Conservation (phyloP, 2,797 vertebrate species). For the Oreochromis grahami region DNA sequence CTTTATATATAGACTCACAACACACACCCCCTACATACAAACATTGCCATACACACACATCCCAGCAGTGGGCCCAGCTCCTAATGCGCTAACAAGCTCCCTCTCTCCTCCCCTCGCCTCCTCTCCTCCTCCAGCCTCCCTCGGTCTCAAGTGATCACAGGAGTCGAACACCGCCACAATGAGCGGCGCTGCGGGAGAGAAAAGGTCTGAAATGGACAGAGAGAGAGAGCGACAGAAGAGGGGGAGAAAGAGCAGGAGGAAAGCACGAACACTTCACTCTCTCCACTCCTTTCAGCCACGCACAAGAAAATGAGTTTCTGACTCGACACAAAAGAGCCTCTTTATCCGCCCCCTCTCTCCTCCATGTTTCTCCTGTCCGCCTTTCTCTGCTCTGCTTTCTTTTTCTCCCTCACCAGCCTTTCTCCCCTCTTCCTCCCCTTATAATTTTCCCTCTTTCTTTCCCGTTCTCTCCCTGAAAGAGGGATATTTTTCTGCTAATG, state of each 20-base stretch:
- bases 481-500: slow-evolving; percentile 78
- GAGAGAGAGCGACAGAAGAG: slow-evolving; percentile 81
- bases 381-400: slow-evolving; percentile 17
- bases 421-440: slow-evolving; percentile 8
- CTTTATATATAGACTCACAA: not conserved
- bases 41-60: slow-evolving; percentile 6
- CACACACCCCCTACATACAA: not conserved
- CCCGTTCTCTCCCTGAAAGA: slow-evolving; percentile 68
- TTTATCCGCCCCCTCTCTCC: slow-evolving; percentile 79
- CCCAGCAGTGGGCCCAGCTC: slow-evolving; percentile 66
- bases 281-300: slow-evolving; percentile 86
- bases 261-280: slow-evolving; percentile 84
- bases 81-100: slow-evolving; percentile 97
- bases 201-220: slow-evolving; percentile 60
- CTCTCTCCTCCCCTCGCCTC: slow-evolving; percentile 86
- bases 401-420: slow-evolving; percentile 11
- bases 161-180: slow-evolving; percentile 93
- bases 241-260: slow-evolving; percentile 62
- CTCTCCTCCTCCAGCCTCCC: slow-evolving; percentile 85
- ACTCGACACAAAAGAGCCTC: slow-evolving; percentile 93
- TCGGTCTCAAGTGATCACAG: slow-evolving; percentile 83
- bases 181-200: slow-evolving; percentile 87
- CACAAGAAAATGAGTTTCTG: slow-evolving; percentile 96
- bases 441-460: slow-evolving; percentile 49
- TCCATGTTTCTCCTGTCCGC: slow-evolving; percentile 13